A percentile compares a stretch with the other conserved stretches of the same genome.
phyloP scores from a whole-genome alignment of 1,140 invertebrate genomes.

The Drosophila micromelanica region DNA sequence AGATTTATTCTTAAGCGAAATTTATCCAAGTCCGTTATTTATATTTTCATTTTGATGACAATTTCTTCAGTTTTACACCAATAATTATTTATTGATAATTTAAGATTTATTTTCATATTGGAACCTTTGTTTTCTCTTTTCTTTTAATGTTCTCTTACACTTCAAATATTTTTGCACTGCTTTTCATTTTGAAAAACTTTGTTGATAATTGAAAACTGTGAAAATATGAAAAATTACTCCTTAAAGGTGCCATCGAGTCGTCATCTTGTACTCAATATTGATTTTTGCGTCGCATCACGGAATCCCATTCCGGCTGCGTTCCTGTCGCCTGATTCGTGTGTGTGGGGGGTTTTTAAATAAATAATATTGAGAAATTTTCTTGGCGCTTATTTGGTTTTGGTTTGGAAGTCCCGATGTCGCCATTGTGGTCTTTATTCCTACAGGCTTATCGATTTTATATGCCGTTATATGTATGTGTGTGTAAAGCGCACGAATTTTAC shows the following conservation, averaged over 20 bases:
- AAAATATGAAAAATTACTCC: not conserved
- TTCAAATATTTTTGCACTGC: no score
- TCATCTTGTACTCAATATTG: constrained; percentile 40
- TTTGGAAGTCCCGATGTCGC: constrained; percentile 28
- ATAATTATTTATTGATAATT: no score
- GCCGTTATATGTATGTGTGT: not conserved
- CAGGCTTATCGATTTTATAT: constrained; percentile 73
- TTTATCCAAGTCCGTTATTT: no score
- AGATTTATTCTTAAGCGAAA: no score
- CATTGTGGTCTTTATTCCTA: constrained; percentile 56
- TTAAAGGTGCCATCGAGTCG: constrained; percentile 19
- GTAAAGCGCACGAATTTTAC: constrained; percentile 72
- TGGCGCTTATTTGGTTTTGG: constrained; percentile 16
- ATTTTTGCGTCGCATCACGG: constrained; percentile 33
- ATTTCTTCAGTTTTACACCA: no score
- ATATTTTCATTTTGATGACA: no score
- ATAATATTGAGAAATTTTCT: constrained; percentile 66
- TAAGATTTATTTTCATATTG: no score
- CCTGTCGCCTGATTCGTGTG: not conserved
- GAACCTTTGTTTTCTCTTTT: no score
- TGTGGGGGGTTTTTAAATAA: constrained; percentile 70
- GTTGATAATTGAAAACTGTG: no score
- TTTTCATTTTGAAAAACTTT: no score
- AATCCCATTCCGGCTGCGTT: not conserved
- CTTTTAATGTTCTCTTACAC: no score